phyloP scores from a whole-genome alignment of 2,797 vertebrate genomes.

The Cyprinodon diabolis region DNA sequence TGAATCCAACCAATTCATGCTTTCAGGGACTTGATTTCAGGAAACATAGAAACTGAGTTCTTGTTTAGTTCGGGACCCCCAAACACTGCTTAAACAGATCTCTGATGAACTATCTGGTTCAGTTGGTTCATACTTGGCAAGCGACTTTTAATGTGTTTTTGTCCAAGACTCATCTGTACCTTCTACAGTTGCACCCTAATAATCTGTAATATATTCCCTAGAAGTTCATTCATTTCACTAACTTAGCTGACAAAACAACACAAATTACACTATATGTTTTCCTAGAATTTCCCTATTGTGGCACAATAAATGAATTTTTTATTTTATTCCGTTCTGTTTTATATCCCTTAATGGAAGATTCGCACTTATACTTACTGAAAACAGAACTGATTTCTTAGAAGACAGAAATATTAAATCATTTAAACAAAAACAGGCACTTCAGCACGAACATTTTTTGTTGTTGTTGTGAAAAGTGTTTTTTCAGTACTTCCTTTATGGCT shows the following conservation, averaged over 20 bases:
- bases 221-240: too few species aligned
- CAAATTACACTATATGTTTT: too few species aligned
- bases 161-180: neutral
- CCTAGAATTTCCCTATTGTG: too few species aligned
- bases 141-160: neutral
- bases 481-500: neutral
- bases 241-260: too few species aligned
- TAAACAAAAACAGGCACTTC: too few species aligned
- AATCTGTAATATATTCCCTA: neutral
- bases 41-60: neutral
- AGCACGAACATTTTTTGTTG: too few species aligned
- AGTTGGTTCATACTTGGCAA: neutral
- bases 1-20: neutral
- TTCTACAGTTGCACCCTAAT: neutral
- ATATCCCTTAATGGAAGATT: too few species aligned
- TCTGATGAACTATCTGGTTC: neutral
- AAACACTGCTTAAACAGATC: neutral
- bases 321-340: too few species aligned
- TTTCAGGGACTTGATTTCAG: neutral
- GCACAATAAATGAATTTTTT: too few species aligned
- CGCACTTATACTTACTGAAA: too few species aligned
- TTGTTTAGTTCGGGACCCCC: neutral
- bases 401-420: too few species aligned
- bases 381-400: too few species aligned
- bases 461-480: neutral